These are phyloP conservation scores for Dicrurus megarhynchus DNA, from an alignment of 2,113 vertebrate genomes.

Conservation along the genomic window DNA sequence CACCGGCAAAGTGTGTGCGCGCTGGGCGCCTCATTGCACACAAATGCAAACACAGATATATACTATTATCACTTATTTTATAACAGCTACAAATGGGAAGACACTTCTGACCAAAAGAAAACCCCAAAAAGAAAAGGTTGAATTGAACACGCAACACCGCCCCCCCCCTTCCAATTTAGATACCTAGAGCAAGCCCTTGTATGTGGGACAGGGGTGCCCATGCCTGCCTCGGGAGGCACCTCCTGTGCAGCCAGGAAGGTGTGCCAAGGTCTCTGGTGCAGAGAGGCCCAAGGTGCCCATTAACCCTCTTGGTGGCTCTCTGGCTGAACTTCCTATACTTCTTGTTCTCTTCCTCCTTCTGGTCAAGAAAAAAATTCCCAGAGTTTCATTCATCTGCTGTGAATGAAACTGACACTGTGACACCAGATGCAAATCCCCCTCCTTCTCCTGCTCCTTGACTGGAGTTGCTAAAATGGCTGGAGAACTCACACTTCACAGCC, in stretches of 20 bases:
- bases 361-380: background rate
- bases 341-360: background rate
- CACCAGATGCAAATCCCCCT: background rate
- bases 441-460: background rate
- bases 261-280: background rate
- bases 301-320: too few species aligned
- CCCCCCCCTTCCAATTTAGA: rapidly evolving
- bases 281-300: rapidly evolving
- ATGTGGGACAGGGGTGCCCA: rapidly evolving
- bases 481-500: background rate
- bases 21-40: rapidly evolving
- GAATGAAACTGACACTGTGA: background rate
- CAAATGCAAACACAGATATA: rapidly evolving
- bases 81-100: too few species aligned
- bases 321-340: background rate
- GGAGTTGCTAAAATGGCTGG: background rate
- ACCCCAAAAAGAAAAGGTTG: background rate
- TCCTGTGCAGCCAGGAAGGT: background rate
- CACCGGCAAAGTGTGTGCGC: rapidly evolving
- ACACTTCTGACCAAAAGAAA: background rate
- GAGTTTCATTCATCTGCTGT: background rate
- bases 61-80: rapidly evolving
- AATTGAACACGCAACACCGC: background rate
- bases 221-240: too few species aligned
- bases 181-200: background rate